phyloP scores from a whole-genome alignment of 2,888 invertebrate species.

The Tridacna crocea region DNA sequence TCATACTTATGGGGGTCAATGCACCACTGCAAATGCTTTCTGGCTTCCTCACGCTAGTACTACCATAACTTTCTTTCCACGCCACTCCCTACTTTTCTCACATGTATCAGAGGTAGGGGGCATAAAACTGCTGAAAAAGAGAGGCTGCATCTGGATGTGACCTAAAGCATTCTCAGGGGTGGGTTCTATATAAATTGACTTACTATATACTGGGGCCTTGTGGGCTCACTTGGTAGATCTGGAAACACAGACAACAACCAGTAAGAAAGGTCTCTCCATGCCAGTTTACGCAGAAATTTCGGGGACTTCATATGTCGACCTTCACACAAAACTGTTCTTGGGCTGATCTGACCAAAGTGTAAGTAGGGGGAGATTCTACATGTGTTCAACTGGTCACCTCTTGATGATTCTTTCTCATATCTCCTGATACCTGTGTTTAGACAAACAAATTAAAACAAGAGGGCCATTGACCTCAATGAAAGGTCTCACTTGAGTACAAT shows the following conservation, averaged over 20 bases:
- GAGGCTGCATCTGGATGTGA: no score
- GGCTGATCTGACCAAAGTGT: slow-evolving; percentile 70
- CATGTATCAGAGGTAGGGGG: no score
- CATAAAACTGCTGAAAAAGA: no score
- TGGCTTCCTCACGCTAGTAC: no score
- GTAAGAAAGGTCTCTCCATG: slow-evolving; percentile 72
- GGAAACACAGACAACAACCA: slow-evolving; percentile 67
- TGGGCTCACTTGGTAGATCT: slow-evolving; percentile 63
- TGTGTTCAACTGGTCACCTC: slow-evolving; percentile 67
- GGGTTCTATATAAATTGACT: neutral
- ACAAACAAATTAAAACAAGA: neutral
- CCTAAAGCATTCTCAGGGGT: no score
- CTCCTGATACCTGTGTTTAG: slow-evolving; percentile 55
- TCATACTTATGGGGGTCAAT: no score
- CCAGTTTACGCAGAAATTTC: slow-evolving; percentile 69
- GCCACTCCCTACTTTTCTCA: no score
- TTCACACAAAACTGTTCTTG: slow-evolving; percentile 61
- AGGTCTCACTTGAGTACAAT: no score
- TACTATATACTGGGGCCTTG: slow-evolving; percentile 69
- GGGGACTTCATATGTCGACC: slow-evolving; percentile 66
- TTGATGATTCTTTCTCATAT: slow-evolving; percentile 71
- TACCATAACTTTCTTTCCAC: no score
- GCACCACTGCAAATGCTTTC: no score
- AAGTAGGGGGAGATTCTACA: slow-evolving; percentile 67
- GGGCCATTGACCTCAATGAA: no score